Conservation (phyloP, 1,140 invertebrate species). For the Meloidogyne exigua region DNA sequence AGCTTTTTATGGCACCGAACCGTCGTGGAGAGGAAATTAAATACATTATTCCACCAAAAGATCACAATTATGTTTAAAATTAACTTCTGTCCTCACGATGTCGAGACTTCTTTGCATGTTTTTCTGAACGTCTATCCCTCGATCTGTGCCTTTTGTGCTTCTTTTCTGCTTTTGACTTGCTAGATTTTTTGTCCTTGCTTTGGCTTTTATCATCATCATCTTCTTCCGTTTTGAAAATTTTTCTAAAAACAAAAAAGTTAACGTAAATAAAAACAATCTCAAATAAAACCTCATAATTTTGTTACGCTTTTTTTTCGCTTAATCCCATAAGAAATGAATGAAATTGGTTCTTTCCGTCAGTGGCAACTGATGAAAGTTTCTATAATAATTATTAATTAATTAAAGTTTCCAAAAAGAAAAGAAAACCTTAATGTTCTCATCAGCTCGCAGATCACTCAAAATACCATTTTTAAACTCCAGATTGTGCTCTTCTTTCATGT, state of each 20-base stretch:
- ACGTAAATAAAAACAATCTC: background rate
- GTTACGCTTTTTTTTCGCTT: constrained; percentile 40
- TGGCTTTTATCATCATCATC: constrained; percentile 25
- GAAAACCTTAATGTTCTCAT: constrained; percentile 43
- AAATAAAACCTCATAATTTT: constrained; percentile 45
- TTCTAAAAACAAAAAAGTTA: constrained; percentile 35
- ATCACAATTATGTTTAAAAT: too few species aligned
- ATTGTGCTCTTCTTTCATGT: constrained; percentile 53
- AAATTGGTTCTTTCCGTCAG: constrained; percentile 31
- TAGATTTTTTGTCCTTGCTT: constrained; percentile 34
- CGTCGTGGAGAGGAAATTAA: too few species aligned
- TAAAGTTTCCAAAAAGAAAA: background rate
- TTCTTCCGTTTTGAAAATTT: constrained; percentile 38
- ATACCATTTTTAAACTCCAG: constrained; percentile 47
- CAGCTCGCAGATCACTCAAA: constrained; percentile 36
- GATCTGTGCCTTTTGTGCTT: constrained; percentile 11
- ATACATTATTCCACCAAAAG: too few species aligned
- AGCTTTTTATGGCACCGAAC: too few species aligned
- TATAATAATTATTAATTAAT: constrained; percentile 16
- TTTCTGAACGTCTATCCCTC: background rate
- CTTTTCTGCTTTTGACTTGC: constrained; percentile 33
- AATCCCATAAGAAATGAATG: constrained; percentile 44
- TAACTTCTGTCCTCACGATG: too few species aligned
- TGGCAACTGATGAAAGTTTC: constrained; percentile 25
- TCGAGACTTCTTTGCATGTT: background rate